A percentile compares a stretch with the other conserved stretches of the same genome.
Evolutionary conservation across 2,797 vertebrate genomes (phyloP).

Genomic region (Poecilia picta): DNA sequence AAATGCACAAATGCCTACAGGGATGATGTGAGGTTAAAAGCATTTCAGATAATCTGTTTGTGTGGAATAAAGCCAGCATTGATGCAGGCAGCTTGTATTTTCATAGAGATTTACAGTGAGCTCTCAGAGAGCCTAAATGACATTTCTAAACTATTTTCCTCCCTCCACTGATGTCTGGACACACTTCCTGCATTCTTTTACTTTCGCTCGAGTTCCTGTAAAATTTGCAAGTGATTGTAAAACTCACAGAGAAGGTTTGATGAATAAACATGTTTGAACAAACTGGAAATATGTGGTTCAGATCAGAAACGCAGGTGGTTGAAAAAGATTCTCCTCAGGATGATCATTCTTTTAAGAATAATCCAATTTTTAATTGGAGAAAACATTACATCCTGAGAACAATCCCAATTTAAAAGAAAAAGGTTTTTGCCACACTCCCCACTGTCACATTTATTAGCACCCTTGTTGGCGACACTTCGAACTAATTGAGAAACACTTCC

Average conservation of each 20-base stretch:
- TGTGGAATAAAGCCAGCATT: not conserved
- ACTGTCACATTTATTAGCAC: not conserved
- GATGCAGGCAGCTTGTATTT: not conserved
- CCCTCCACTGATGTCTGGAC: conserved; percentile 25
- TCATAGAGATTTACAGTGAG: not conserved
- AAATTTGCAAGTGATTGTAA: conserved; percentile 14
- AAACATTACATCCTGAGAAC: not conserved
- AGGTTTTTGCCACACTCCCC: not conserved
- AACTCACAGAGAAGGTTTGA: conserved; percentile 38
- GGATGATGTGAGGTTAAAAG: not conserved
- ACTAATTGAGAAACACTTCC: not conserved
- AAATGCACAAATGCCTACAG: not conserved
- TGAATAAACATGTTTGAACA: not conserved
- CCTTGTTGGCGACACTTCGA: not conserved
- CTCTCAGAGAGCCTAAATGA: conserved; percentile 10
- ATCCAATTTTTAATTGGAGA: not conserved
- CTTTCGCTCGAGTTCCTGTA: conserved; percentile 22
- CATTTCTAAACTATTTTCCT: conserved; percentile 32
- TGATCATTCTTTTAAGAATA: not conserved
- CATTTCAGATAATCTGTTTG: conserved; percentile 1
- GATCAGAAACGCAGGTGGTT: not conserved
- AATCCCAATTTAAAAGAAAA: not conserved
- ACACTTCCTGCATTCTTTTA: conserved; percentile 21
- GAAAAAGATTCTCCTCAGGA: not conserved
- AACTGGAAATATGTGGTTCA: not conserved